Evolutionary conservation across 2,888 invertebrate genomes (phyloP), one percentile per base, ranked within the genome.

Genomic region (Buathra laborator): DNA sequence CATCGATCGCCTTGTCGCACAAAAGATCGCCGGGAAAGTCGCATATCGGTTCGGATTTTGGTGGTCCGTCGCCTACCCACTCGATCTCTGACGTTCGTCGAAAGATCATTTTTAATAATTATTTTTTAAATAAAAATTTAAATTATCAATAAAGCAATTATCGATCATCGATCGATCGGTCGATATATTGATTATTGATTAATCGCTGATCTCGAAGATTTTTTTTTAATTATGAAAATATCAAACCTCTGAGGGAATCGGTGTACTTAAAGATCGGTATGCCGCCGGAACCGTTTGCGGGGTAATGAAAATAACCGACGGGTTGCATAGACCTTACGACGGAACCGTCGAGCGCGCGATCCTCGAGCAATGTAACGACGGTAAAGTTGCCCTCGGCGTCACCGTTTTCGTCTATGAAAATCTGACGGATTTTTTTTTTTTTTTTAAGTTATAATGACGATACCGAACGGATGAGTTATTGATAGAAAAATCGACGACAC

Each of bases 311-410:
- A 89, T 96, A 96, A 0, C 97, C 97, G 1, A 97, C 97, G 0
- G 97, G 97, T 89, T 96, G 96, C 94, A 97, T 97, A 81, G 96
- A 96, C 96, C 96, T 96, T 19, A 96, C 95, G 0, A 95, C 94
- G 0, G 95, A 94, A 0, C 95, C 95, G 87, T 94, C 94, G 85
- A 94, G 93, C 10, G 94, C 94, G 3, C 94, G 91, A 89, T 97
- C 96, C 66, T 96, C 95, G 85, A 97, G 95, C 71, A 98, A 94
- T 0, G 97, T 96, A 32, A 98, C 96, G 0, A 98, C 97, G 0
- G 98, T 97, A 94, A 97, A 98, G 94, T 98, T 98, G 0, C 98
- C 98, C 91, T 98, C 98, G 0, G 98, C 98, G 90, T 99, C 98
- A 0, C 98, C 98, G 86, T 97, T 97, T 3, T 95, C 95, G 92